Conservation (phyloP, 1,140 invertebrate species). For the Drosophila tsacasi region DNA sequence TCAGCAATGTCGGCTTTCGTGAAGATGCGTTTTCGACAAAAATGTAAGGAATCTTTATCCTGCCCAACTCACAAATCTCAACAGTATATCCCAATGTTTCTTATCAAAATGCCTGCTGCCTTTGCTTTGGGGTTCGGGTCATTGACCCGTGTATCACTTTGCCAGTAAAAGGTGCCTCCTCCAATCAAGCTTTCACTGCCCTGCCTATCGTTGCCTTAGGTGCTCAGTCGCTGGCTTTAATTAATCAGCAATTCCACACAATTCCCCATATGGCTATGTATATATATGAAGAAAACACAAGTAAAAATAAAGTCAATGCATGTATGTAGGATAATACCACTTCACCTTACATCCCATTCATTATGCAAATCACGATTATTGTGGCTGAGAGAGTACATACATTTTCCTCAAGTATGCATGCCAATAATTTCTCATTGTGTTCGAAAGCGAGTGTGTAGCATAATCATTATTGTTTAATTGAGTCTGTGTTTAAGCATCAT, state of each 20-base stretch:
- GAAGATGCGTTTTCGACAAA: neutral
- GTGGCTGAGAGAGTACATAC: slow-evolving; percentile 16
- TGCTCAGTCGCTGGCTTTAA: slow-evolving; percentile 53
- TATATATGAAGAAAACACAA: slow-evolving; percentile 2
- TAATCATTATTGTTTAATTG: slow-evolving; percentile 48
- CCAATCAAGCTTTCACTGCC: slow-evolving; percentile 51
- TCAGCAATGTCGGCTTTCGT: slow-evolving; percentile 2
- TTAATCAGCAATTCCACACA: slow-evolving; percentile 52
- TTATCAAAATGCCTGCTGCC: slow-evolving; percentile 4
- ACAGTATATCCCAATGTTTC: slow-evolving; percentile 7
- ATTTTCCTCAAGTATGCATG: slow-evolving; percentile 39
- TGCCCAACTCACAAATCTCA: neutral
- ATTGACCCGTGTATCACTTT: slow-evolving; percentile 29
- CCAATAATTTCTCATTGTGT: slow-evolving; percentile 51
- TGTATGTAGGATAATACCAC: slow-evolving; percentile 46
- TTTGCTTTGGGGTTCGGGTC: slow-evolving; percentile 21
- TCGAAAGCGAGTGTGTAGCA: slow-evolving; percentile 36
- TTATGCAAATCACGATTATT: slow-evolving; percentile 52
- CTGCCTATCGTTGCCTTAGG: slow-evolving; percentile 58
- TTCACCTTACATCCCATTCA: slow-evolving; percentile 32
- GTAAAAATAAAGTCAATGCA: slow-evolving; percentile 45
- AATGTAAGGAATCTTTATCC: neutral
- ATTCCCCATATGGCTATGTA: slow-evolving; percentile 37
- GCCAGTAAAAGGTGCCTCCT: slow-evolving; percentile 44
- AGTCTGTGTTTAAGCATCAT: slow-evolving; percentile 39